phyloP scores from a whole-genome alignment of 2,888 invertebrate genomes.

The Rhagonycha lutea region DNA sequence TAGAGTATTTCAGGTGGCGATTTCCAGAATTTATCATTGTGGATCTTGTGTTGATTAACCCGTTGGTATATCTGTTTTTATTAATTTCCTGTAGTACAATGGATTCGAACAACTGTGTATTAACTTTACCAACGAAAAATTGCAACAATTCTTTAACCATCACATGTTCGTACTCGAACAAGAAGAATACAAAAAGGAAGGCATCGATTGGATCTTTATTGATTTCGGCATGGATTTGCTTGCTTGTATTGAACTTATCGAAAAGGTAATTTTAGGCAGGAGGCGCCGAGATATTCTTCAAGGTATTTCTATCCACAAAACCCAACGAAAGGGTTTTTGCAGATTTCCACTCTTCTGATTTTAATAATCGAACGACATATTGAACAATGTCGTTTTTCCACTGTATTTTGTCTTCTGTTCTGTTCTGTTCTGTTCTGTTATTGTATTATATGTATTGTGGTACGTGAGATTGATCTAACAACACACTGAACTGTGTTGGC shows the following conservation, averaged over 20 bases:
- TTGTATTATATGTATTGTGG: not conserved
- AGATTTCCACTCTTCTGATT: not conserved
- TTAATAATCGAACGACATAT: not conserved
- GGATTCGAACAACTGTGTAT: constrained; percentile 98
- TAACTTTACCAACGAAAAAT: constrained; percentile 97
- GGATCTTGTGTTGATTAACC: constrained; percentile 6
- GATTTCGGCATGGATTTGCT: constrained; percentile 97
- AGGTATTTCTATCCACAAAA: not conserved
- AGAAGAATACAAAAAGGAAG: constrained; percentile 94
- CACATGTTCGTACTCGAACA: constrained; percentile 98
- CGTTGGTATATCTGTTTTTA: constrained; percentile 32
- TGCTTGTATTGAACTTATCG: constrained; percentile 94
- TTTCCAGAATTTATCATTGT: not conserved
- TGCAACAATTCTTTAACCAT: constrained; percentile 98
- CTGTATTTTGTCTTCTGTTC: not conserved
- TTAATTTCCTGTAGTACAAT: constrained; percentile 71
- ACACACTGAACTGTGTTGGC: constrained; percentile 5
- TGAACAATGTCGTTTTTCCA: constrained; percentile 1
- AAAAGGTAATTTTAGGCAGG: constrained; percentile 71
- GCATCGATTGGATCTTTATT: constrained; percentile 95
- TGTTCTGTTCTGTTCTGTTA: not conserved
- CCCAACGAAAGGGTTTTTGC: not conserved
- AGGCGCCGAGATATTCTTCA: not conserved
- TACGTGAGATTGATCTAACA: not conserved
- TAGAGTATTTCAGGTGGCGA: not conserved